Base-by-base conservation (phyloP, 2,888 invertebrate species). In the Thereva unica region DNA sequence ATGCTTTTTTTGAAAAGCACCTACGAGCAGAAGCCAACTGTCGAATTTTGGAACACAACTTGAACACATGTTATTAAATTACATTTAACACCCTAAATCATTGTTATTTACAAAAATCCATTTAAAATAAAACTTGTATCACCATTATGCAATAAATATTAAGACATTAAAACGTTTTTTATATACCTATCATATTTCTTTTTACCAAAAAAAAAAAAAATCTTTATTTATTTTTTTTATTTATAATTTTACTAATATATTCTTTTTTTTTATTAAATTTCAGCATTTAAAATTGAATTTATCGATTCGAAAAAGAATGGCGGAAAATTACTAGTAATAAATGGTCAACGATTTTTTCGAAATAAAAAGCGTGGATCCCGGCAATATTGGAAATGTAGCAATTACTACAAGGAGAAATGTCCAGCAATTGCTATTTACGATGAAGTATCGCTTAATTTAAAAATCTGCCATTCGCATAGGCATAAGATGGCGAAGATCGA, bases 311-410 rank as follows among this genome's bases (percentile, higher is more conserved):
- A 80, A 72, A 80, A 80, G 73, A 81, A 80, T 67, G 80, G 81
- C 50, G 80, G 81, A 50, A 79, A 80, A 71, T 68, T 81, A 44
- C 72, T 81, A 64, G 81, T 81, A 2, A 78, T 80, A 49, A 80
- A 81, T 72, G 81, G 81, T 6, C 80, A 80, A 68, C 75, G 80
- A 7, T 81, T 80, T 73, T 81, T 81, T 69, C 77, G 81, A 23
- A 81, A 81, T 68, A 78, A 81, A 67, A 80, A 80, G 63, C 77
- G 81, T 12, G 80, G 80, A 0, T 75, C 78, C 4, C 72, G 79
- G 42, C 81, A 81, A 71, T 81, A 81, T 68, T 81, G 81, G 81
- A 81, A 81, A 69, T 81, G 81, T 68, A 80, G 80, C 55, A 78
- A 80, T 66, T 81, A 81, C 66, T 81, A 81, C 61, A 81, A 81